Percentiles rank a stretch among this genome's conserved stretches.
Conservation (phyloP, 1,140 invertebrate species). For the Apis laboriosa region DNA sequence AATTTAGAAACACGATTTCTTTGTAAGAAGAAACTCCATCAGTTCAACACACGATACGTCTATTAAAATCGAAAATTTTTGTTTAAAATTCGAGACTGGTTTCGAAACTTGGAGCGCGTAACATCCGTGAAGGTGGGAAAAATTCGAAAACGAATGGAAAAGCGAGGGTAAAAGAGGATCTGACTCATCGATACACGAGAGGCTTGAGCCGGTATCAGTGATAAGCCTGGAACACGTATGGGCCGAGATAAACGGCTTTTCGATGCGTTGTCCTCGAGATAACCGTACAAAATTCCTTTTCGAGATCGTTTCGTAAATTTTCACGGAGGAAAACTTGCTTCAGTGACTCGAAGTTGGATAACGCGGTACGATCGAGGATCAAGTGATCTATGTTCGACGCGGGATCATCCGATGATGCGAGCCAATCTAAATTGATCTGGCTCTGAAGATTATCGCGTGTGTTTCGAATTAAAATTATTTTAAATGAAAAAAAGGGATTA, state of each 20-base stretch:
- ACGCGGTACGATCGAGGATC: too few species aligned
- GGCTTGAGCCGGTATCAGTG: constrained; percentile 27
- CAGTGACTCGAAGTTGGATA: background rate
- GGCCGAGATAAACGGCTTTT: constrained; percentile 25
- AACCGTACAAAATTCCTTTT: constrained; percentile 22
- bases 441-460: background rate
- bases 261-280: constrained; percentile 40
- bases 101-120: background rate
- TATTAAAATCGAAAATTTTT: too few species aligned
- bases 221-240: constrained; percentile 26
- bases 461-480: too few species aligned
- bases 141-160: constrained; percentile 23
- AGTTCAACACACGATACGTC: too few species aligned
- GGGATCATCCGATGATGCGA: background rate
- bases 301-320: background rate
- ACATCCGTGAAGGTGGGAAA: background rate
- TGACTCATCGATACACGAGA: constrained; percentile 40
- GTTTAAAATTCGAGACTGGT: too few species aligned
- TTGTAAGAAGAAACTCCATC: too few species aligned
- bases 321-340: background rate
- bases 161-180: constrained; percentile 4
- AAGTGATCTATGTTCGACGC: too few species aligned
- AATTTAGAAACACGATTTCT: too few species aligned
- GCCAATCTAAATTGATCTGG: background rate
- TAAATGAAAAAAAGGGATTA: too few species aligned